Evolutionary conservation across 2,888 invertebrate genomes (phyloP), one percentile per base, ranked within the genome.

Genomic region (Bimastos eiseni): DNA sequence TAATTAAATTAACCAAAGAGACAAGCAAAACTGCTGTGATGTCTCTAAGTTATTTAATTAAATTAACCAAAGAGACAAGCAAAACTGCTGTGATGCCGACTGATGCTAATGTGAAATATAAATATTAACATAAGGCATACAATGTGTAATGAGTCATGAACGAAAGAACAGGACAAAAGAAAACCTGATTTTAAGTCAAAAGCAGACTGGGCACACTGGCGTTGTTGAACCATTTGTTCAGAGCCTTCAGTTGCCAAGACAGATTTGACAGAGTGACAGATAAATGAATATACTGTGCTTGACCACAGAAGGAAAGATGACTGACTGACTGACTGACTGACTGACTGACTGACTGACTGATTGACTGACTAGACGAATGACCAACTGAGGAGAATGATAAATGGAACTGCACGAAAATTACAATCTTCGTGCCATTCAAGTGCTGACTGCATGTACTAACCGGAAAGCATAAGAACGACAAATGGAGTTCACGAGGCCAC

Each of bases 201-300:
- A 70, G n/a, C 70, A 70, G 70, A n/a, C 70, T 70, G 30, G 70
- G 70, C n/a, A n/a, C n/a, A n/a, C n/a, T n/a, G n/a, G n/a, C 70
- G n/a, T 30, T n/a, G 70, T 70, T 70, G n/a, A 70, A n/a, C 70
- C 70, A n/a, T 70, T 70, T 70, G 30, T 70, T 70, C 70, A n/a
- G n/a, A 70, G n/a, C n/a, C 5, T 70, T n/a, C 70, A 70, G 30
- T 70, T 70, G 70, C 70, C 70, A 70, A 0, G n/a, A 70, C 70
- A 70, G 70, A 70, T 70, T n/a, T 70, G 70, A n/a, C n/a, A 70
- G 70, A 70, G 70, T 70, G 70, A 70, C 70, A 70, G 70, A 70
- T 70, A n/a, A n/a, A 70, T n/a, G n/a, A 70, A 70, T 70, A 70
- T 70, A 70, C 70, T 70, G 30, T n/a, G n/a, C 70, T n/a, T 70